Evolutionary conservation across 2,797 vertebrate species (phyloP), one percentile per base, ranked within the genome.

Genomic region (Pristis pectinata): DNA sequence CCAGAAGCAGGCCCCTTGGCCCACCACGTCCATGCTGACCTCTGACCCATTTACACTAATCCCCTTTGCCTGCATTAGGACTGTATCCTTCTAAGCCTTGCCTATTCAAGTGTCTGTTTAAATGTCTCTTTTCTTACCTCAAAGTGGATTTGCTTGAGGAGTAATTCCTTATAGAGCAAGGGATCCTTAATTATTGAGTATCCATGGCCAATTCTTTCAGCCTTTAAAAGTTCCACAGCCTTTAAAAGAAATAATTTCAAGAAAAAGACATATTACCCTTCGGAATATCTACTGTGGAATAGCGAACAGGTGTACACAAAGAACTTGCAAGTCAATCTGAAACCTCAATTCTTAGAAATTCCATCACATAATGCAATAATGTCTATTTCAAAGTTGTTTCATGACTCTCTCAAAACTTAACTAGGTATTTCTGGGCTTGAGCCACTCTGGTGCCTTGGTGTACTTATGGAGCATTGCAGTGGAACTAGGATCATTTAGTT

Each of bases 131-230:
- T 22, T n/a, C 30, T 72, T 74, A 93, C 92, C 92, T 93, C 92
- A 7, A 93, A 15, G 30, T 93, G 92, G 67, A 93, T 93, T 44
- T 74, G 41, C 37, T 93, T 93, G 27, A 27, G 22, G 8, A 74
- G 67, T 34, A 93, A 24, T 49, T 93, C 91, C 41, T 93, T 70
- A 27, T 72, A 93, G 64, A 93, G 67, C 74, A 8, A 1, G 19
- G 92, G 61, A 72, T 93, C 92, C 27, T 49, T 49, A 34, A 93
- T 34, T 44, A 10, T 49, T 72, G 67, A 13, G 13, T 93, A 93
- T 13, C 67, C 92, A 74, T 93, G 92, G 5, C 92, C 67, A 72
- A 93, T 74, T 30, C 92, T 93, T 93, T 93, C 92, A 10, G 92
- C 24, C 3, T 93, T 93, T 34, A 93, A 49, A 30, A 72, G 44